Conservation (phyloP, 1,140 invertebrate genomes). For the Microplitis mediator region DNA sequence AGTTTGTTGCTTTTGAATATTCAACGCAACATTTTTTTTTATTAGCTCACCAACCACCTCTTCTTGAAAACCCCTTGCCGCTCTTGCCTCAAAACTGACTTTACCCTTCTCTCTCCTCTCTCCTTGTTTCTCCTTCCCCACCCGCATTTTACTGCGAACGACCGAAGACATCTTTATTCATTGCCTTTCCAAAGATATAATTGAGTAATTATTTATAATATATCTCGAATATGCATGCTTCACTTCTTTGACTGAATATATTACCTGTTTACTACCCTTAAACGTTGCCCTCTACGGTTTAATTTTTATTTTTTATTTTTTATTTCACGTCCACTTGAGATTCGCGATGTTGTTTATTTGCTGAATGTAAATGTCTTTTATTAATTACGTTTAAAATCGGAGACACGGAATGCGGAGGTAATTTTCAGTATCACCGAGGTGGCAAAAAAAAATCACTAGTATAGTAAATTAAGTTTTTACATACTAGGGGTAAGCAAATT, state of each 20-base stretch:
- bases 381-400: too few relatives aligned
- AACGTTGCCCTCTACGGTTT: neutral
- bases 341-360: too few relatives aligned
- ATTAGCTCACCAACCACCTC: slow-evolving; percentile 54
- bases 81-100: too few relatives aligned
- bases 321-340: too few relatives aligned
- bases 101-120: neutral
- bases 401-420: too few relatives aligned
- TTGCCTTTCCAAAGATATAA: slow-evolving; percentile 64
- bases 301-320: too few relatives aligned
- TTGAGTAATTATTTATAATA: slow-evolving; percentile 66
- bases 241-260: slow-evolving; percentile 52
- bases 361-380: too few relatives aligned
- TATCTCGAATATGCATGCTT: slow-evolving; percentile 65
- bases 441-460: too few relatives aligned
- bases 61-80: slow-evolving; percentile 20
- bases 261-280: slow-evolving; percentile 21
- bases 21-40: slow-evolving; percentile 59
- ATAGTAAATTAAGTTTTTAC: too few relatives aligned
- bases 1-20: slow-evolving; percentile 64
- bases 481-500: too few relatives aligned
- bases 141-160: slow-evolving; percentile 10
- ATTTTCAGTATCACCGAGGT: too few relatives aligned
- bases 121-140: neutral
- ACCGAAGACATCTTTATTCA: slow-evolving; percentile 61